phyloP scores from a whole-genome alignment of 2,888 invertebrate species.

The Euplagia quadripunctaria region DNA sequence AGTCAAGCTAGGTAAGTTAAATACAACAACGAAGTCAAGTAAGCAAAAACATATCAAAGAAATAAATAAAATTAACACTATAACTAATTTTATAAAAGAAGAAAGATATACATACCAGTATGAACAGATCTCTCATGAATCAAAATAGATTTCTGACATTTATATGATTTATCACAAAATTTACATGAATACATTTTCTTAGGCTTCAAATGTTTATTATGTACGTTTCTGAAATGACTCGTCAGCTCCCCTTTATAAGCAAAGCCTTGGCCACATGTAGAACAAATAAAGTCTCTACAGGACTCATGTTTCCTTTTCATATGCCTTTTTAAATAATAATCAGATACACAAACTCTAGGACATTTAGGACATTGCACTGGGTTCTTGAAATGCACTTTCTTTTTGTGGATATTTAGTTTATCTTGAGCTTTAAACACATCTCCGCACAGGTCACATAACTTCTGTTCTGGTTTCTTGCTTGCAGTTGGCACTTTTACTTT shows the following conservation, averaged over 20 bases:
- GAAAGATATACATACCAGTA: constrained; percentile 77
- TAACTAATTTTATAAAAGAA: no score
- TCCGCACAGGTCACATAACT: constrained; percentile 79
- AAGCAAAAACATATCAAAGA: no score
- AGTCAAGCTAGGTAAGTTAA: no score
- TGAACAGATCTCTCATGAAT: constrained; percentile 83
- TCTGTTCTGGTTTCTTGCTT: constrained; percentile 54
- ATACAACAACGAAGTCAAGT: no score
- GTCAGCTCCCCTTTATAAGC: constrained; percentile 72
- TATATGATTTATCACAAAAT: constrained; percentile 77
- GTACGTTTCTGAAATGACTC: constrained; percentile 71
- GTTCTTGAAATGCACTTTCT: constrained; percentile 63
- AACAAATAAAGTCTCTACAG: constrained; percentile 71
- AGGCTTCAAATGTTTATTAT: constrained; percentile 66
- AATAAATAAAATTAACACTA: no score
- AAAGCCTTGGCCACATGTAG: constrained; percentile 72
- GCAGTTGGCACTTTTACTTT: constrained; percentile 48
- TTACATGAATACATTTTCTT: constrained; percentile 71
- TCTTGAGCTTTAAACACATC: constrained; percentile 67
- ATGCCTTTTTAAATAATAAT: constrained; percentile 73
- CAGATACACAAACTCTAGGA: constrained; percentile 63
- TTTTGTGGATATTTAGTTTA: constrained; percentile 67
- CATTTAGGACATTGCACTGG: constrained; percentile 73
- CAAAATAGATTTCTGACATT: constrained; percentile 74
- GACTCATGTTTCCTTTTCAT: constrained; percentile 71